Conservation (phyloP, 2,113 vertebrate species). For the Alaudala cheleensis region DNA sequence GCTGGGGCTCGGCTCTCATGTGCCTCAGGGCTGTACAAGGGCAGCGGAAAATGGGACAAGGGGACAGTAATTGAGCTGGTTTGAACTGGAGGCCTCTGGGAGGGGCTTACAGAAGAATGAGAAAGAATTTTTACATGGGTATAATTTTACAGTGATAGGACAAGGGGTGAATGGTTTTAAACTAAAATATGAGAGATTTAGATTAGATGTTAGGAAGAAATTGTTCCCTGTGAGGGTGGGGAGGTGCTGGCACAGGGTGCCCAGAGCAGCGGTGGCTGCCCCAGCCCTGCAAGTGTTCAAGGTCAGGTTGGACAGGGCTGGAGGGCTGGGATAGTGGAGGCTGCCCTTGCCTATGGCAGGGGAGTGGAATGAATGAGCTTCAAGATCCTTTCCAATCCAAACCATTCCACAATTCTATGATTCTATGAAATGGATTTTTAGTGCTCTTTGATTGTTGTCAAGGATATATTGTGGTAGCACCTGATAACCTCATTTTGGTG, state of each 20-base stretch:
- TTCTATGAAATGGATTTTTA: not conserved
- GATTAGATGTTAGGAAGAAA: not conserved
- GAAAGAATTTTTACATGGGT: not conserved
- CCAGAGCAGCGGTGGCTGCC: not conserved
- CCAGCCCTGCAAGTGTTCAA: not conserved
- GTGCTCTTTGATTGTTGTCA: not conserved
- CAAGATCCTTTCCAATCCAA: not conserved
- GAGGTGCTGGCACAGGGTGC: not conserved
- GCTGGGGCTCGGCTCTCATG: not conserved
- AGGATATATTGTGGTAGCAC: not conserved
- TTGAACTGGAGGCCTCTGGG: not conserved
- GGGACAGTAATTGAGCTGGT: not conserved
- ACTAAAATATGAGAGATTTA: not conserved
- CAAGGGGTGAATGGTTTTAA: not conserved
- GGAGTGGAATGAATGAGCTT: not conserved
- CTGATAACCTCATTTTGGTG: not conserved
- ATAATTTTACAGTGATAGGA: not conserved
- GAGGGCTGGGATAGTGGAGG: not conserved
- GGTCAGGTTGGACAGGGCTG: fast-evolving
- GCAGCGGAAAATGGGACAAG: not conserved
- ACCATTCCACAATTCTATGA: not conserved
- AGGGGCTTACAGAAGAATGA: not conserved
- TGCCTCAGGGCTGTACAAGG: not conserved
- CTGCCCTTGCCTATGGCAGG: not conserved
- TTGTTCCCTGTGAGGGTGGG: not conserved